These are phyloP conservation scores for Crotalus tigris DNA, from an alignment of 2,113 vertebrate species.

Conservation along the genomic window DNA sequence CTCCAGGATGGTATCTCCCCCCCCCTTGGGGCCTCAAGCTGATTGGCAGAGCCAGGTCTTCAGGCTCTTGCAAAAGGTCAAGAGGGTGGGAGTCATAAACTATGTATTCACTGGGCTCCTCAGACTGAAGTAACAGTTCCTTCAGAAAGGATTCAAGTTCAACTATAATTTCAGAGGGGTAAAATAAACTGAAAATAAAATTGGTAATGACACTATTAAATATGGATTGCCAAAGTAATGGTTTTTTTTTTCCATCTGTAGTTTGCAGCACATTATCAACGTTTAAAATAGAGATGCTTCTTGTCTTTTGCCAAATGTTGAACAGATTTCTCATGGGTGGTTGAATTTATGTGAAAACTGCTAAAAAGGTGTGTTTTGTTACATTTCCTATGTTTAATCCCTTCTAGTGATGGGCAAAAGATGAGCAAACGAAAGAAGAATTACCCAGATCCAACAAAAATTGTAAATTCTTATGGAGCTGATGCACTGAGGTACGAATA, in stretches of 20 bases:
- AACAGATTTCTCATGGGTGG: background rate
- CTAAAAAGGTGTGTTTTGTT: background rate
- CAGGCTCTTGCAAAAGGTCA: background rate
- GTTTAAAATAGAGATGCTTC: background rate
- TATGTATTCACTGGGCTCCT: background rate
- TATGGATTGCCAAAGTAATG: background rate
- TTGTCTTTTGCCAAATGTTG: background rate
- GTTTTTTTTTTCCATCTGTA: background rate
- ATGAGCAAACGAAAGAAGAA: conserved; percentile 99
- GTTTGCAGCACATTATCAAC: background rate
- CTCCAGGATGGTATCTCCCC: background rate
- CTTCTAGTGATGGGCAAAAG: conserved; percentile 94
- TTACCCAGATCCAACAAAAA: conserved; percentile 85
- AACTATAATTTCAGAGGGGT: background rate
- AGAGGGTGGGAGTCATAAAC: background rate
- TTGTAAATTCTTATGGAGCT: conserved; percentile 88
- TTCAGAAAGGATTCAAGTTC: background rate
- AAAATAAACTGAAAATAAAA: background rate
- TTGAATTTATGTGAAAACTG: background rate
- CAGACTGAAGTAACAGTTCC: background rate
- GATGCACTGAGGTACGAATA: conserved; percentile 88
- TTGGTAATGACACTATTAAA: background rate
- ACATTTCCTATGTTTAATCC: background rate
- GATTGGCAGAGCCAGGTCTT: background rate
- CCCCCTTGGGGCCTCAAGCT: background rate